Evolutionary conservation across 2,888 invertebrate genomes (phyloP), one percentile per base, ranked within the genome.

Genomic region (Dynastes grantii): DNA sequence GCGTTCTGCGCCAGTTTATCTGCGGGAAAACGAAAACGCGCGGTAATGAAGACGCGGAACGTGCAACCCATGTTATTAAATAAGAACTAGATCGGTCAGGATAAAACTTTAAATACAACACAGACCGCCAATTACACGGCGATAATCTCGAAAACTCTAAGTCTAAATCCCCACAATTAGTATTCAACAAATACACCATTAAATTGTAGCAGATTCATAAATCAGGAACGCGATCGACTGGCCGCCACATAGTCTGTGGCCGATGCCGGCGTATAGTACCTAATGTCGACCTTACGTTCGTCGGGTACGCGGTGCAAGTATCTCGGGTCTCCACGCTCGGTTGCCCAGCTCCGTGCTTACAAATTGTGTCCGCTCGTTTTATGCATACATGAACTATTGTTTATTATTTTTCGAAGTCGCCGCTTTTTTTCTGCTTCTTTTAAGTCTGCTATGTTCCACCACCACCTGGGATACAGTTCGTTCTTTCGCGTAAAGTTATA

Each of bases 271-370:
- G 9, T 58, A 58, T 58, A 32, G 80, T 86, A 37, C 32, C 32
- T 37, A 85, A 85, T 85, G 84, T 84, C 76, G 65, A 85, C 86
- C 86, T 85, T 86, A 86, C 87, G 86, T 49, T 63, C 29, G 61
- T 45, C 49, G 63, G 40, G 63, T 75, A 67, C 73, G 73, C 85
- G 85, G 85, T 85, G 84, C 86, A 85, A 85, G 82, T 80, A 82
- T 82, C 82, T 82, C 82, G 80, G 83, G 82, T 83, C 82, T 82
- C 83, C 83, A 81, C 82, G 82, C 79, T 82, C 77, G 79, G 75
- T 77, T 80, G 77, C 80, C 32, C 78, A 67, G 71, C 76, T 76
- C 75, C 82, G 80, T 82, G 82, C 81, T 83, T 84, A 84, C 83
- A 84, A 84, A 84, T 84, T 84, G 83, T 84, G 83, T 83, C 83